These are phyloP conservation scores for Caenorhabditis panamensis DNA, from an alignment of 2,888 invertebrate species.

Conservation along the genomic window DNA sequence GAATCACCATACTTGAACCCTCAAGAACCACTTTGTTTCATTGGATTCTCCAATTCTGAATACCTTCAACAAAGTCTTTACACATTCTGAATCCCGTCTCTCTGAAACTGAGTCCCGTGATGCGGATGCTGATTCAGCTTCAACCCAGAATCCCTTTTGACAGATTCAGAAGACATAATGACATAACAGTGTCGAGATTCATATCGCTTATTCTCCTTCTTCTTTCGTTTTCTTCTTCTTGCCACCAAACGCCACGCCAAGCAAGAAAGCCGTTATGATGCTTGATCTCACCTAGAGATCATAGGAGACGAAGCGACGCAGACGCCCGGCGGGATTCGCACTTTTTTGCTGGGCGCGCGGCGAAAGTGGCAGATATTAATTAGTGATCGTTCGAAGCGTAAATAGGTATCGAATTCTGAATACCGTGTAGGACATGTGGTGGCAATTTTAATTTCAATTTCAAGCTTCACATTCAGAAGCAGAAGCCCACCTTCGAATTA, in stretches of 20 bases:
- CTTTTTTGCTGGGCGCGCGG: constrained; percentile 20
- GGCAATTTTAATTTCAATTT: constrained; percentile 15
- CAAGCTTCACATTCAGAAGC: constrained; percentile 12
- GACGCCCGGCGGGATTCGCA: constrained; percentile 24
- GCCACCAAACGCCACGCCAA: background rate
- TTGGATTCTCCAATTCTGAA: background rate
- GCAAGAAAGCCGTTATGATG: constrained; percentile 12
- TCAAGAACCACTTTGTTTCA: background rate
- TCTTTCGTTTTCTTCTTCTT: background rate
- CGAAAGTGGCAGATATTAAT: constrained; percentile 53
- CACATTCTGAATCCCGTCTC: background rate
- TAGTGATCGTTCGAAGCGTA: constrained; percentile 44
- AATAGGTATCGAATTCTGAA: background rate
- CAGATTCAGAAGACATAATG: constrained; percentile 10
- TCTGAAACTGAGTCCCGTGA: constrained; percentile 1
- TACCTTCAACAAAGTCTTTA: background rate
- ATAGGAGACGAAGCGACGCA: constrained; percentile 6
- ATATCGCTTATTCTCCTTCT: constrained; percentile 14
- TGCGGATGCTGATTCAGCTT: too few species aligned
- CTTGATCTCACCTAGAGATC: constrained; percentile 30
- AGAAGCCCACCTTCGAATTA: background rate
- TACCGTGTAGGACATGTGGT: background rate
- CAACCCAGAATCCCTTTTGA: too few species aligned
- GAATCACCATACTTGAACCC: constrained; percentile 5
- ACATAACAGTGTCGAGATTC: constrained; percentile 46